Evolutionary conservation across 2,888 invertebrate genomes (phyloP).

Genomic region (Leucoptera coffeella): DNA sequence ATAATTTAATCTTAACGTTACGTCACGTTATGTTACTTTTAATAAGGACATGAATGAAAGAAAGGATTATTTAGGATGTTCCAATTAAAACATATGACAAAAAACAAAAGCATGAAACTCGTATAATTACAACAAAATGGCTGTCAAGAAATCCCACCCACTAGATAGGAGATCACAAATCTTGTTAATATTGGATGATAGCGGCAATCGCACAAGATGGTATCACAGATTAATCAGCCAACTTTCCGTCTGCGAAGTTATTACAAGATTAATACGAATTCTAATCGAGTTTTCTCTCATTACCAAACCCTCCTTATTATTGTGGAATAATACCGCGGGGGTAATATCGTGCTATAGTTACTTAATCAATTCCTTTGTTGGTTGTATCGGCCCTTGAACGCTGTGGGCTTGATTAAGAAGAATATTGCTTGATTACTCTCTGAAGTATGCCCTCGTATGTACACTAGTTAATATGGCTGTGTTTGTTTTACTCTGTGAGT

Average conservation of each 20-base stretch:
- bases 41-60: too few species aligned
- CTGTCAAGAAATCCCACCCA: too few species aligned
- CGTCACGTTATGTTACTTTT: too few species aligned
- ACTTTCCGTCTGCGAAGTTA: constrained; percentile 28
- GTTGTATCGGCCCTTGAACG: constrained; percentile 38
- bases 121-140: too few species aligned
- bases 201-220: too few species aligned
- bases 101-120: too few species aligned
- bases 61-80: too few species aligned
- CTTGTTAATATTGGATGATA: too few species aligned
- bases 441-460: constrained; percentile 7
- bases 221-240: constrained; percentile 22
- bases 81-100: too few species aligned
- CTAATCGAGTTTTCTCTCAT: constrained; percentile 53
- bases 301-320: constrained; percentile 48
- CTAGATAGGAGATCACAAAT: too few species aligned
- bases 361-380: constrained; percentile 54
- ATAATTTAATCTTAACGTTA: too few species aligned
- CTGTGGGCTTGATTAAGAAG: constrained; percentile 51
- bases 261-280: constrained; percentile 48
- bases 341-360: constrained; percentile 51
- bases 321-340: constrained; percentile 43
- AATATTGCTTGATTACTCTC: constrained; percentile 51
- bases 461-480: not conserved
- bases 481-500: constrained; percentile 8